These are phyloP conservation scores for Anthonomus grandis DNA, from an alignment of 1,140 invertebrate genomes.

Conservation along the genomic window DNA sequence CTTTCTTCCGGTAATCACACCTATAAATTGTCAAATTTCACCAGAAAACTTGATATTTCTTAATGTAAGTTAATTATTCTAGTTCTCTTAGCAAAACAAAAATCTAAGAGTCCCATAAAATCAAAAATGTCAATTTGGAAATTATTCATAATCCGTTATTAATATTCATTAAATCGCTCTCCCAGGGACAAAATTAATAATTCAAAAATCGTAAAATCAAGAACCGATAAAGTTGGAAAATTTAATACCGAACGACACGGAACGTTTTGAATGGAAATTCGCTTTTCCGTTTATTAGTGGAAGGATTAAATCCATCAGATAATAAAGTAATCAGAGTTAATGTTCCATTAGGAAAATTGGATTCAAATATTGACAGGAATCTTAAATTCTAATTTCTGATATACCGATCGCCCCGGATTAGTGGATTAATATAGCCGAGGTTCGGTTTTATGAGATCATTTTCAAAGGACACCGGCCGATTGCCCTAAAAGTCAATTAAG, in stretches of 20 bases:
- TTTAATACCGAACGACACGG: constrained; percentile 23
- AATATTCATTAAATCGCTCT: constrained; percentile 2
- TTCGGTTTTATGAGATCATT: constrained; percentile 5
- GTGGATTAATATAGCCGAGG: constrained; percentile 7
- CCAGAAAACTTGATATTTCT: background rate
- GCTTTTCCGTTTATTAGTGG: constrained; percentile 21
- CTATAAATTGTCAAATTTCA: too few species aligned
- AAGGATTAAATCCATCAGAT: constrained; percentile 31
- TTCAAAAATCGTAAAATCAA: constrained; percentile 10
- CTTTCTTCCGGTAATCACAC: too few species aligned
- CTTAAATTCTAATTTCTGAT: constrained; percentile 40
- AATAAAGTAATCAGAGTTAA: constrained; percentile 36
- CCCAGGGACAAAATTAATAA: constrained; percentile 8
- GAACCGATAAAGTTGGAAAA: constrained; percentile 18
- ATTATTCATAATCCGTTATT: too few species aligned
- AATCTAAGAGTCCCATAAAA: too few species aligned
- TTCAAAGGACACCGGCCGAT: constrained; percentile 6
- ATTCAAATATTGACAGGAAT: constrained; percentile 45
- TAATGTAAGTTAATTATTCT: background rate
- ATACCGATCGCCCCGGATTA: constrained; percentile 23
- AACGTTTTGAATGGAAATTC: constrained; percentile 21
- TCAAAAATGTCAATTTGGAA: too few species aligned
- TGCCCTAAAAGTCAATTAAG: background rate
- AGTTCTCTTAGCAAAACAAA: background rate
- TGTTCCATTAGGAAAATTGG: constrained; percentile 43